phyloP scores from a whole-genome alignment of 2,797 vertebrate species.

The Chaetodon trifasciatus region DNA sequence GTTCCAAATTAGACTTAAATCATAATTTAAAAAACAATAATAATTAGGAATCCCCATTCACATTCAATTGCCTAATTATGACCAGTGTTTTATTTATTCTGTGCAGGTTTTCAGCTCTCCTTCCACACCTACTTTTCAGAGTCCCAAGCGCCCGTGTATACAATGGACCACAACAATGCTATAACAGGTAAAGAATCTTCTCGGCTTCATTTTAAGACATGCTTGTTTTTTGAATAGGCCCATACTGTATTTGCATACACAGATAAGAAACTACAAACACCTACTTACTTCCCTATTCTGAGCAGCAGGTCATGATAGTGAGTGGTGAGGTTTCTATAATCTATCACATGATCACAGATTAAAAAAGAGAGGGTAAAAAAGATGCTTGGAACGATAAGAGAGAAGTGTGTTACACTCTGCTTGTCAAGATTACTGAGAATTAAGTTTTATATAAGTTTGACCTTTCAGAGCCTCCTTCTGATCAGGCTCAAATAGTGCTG shows the following conservation, averaged over 20 bases:
- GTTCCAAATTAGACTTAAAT: not conserved
- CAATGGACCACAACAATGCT: constrained; percentile 90
- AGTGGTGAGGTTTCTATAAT: not conserved
- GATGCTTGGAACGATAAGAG: constrained; percentile 8
- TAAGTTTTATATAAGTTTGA: not conserved
- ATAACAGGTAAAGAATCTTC: constrained; percentile 88
- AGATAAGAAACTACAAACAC: constrained; percentile 44
- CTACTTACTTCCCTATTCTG: constrained; percentile 59
- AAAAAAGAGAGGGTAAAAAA: not conserved
- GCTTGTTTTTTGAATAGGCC: not conserved
- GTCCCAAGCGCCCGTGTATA: constrained; percentile 89
- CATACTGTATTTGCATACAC: constrained; percentile 16
- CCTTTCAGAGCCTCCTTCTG: not conserved
- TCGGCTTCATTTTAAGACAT: not conserved
- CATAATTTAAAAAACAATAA: not conserved
- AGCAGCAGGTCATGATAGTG: not conserved
- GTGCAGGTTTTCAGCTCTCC: constrained; percentile 95
- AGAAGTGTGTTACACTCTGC: not conserved
- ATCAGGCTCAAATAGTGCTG: not conserved
- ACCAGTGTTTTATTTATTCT: constrained; percentile 23
- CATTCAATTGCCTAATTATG: not conserved
- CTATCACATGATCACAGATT: not conserved
- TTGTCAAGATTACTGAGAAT: not conserved
- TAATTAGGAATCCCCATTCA: not conserved
- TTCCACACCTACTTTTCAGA: constrained; percentile 97